These are phyloP conservation scores for Calyptomena viridis DNA, from an alignment of 2,113 vertebrate species.

Conservation along the genomic window DNA sequence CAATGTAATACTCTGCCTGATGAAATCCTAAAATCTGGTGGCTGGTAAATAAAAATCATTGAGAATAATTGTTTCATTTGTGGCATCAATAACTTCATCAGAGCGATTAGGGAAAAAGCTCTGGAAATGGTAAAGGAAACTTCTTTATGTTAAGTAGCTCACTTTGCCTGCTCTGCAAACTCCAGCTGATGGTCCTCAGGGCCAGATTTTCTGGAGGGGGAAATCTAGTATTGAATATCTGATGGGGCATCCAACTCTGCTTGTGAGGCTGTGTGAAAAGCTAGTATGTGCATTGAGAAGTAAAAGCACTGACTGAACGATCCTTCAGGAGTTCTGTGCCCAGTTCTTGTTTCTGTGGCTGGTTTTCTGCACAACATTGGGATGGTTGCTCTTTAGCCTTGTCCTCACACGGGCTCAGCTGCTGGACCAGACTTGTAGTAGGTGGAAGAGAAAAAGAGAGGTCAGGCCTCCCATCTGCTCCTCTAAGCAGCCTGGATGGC, in stretches of 20 bases:
- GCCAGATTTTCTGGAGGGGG: background rate
- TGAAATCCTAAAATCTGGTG: background rate
- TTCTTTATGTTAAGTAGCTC: background rate
- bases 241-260: background rate
- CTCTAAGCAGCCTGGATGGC: background rate
- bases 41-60: background rate
- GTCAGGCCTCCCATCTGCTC: background rate
- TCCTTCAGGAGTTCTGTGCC: background rate
- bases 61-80: background rate
- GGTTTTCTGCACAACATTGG: background rate
- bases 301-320: background rate
- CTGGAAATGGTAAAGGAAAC: background rate
- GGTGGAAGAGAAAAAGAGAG: background rate
- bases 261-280: background rate
- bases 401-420: background rate
- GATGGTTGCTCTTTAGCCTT: background rate
- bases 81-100: background rate
- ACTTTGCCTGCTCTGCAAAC: background rate
- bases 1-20: background rate
- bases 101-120: background rate
- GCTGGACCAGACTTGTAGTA: background rate
- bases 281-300: rapidly evolving
- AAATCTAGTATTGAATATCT: background rate
- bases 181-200: background rate
- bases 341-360: background rate